Conservation (phyloP, 2,113 vertebrate species). For the Arothron firmamentum region DNA sequence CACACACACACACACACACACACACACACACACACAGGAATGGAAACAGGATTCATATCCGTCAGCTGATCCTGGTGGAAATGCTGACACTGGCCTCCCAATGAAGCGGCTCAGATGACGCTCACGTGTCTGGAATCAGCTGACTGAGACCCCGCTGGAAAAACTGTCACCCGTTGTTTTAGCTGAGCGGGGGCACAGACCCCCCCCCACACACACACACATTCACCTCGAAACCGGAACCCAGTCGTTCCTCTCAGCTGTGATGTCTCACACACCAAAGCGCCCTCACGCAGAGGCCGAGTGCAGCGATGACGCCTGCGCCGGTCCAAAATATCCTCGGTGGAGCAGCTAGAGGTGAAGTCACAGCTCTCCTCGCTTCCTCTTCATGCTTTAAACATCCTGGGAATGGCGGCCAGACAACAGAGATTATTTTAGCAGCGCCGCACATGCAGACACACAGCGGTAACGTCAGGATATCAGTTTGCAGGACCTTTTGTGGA, state of each 20-base stretch:
- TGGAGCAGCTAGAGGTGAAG: constrained; percentile 31
- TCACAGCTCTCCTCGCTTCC: constrained; percentile 28
- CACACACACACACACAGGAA: constrained; percentile 26
- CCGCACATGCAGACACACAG: background rate
- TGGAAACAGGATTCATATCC: constrained; percentile 55
- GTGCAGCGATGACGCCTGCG: constrained; percentile 55
- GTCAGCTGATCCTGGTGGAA: constrained; percentile 67
- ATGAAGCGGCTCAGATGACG: background rate
- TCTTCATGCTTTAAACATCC: constrained; percentile 23
- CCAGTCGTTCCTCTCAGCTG: constrained; percentile 56
- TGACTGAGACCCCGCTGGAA: constrained; percentile 34
- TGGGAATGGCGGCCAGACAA: constrained; percentile 13
- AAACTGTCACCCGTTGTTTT: constrained; percentile 53
- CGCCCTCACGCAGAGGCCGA: constrained; percentile 45
- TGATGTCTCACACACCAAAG: constrained; percentile 58
- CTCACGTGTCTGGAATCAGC: constrained; percentile 18
- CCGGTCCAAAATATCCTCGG: constrained; percentile 52
- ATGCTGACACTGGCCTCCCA: constrained; percentile 55
- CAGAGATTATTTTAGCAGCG: constrained; percentile 1
- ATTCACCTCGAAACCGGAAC: constrained; percentile 41
- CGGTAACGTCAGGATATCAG: background rate
- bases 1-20: constrained; percentile 6
- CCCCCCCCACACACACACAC: constrained; percentile 1
- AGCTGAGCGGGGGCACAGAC: constrained; percentile 6
- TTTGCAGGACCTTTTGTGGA: background rate